Conservation (phyloP, 2,113 vertebrate species). For the Anguilla rostrata region DNA sequence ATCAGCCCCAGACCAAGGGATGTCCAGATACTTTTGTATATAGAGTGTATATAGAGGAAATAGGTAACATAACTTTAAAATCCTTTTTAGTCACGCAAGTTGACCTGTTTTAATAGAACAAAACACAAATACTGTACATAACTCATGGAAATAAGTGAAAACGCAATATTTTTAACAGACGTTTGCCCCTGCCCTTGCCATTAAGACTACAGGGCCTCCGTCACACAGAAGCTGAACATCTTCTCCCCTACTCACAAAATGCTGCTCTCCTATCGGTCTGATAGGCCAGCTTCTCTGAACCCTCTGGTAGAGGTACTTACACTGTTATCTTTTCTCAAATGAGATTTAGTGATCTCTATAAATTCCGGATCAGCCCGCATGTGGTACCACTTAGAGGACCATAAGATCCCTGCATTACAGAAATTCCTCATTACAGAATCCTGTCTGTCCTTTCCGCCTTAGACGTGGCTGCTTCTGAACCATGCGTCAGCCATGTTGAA, state of each 20-base stretch:
- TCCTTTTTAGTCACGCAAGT: too few relatives aligned
- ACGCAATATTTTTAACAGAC: background rate
- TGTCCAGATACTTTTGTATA: too few relatives aligned
- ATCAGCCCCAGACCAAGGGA: too few relatives aligned
- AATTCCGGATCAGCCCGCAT: constrained; percentile 39
- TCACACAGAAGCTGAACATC: background rate
- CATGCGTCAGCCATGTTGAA: constrained; percentile 24
- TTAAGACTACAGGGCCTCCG: background rate
- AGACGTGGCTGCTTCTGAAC: constrained; percentile 34
- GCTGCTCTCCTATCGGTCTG: background rate
- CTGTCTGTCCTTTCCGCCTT: constrained; percentile 11
- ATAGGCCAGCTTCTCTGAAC: background rate
- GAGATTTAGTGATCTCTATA: constrained; percentile 52
- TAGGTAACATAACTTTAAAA: background rate
- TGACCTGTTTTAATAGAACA: too few relatives aligned
- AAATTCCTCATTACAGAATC: constrained; percentile 48
- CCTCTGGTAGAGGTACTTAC: constrained; percentile 16
- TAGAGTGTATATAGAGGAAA: background rate
- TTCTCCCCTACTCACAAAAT: background rate
- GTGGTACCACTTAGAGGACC: constrained; percentile 47
- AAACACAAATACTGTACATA: background rate
- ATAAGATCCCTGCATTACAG: constrained; percentile 34
- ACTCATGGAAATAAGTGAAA: background rate
- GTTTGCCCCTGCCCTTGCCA: background rate
- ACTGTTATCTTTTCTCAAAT: constrained; percentile 38